A percentile compares a stretch with the other conserved stretches of the same genome.
Evolutionary conservation across 2,797 vertebrate species (phyloP).

Genomic region (Muraenolepis orangiensis): DNA sequence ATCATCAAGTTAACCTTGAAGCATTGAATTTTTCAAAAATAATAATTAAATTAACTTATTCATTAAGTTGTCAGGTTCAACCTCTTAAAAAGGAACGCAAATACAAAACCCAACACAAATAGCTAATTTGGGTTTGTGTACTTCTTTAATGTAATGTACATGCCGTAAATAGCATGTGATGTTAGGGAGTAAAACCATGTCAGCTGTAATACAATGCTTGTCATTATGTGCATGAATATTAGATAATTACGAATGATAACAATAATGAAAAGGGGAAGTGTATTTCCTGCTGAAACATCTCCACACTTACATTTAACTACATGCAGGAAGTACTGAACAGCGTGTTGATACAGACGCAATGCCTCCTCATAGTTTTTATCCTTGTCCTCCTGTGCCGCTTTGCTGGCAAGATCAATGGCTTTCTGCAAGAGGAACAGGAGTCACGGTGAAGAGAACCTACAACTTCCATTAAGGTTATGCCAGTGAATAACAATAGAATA

Average conservation of each 20-base stretch:
- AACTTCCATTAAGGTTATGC: neutral
- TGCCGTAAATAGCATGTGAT: neutral
- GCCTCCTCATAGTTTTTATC: slow-evolving; percentile 95
- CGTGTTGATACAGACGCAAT: slow-evolving; percentile 86
- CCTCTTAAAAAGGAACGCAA: too few species aligned
- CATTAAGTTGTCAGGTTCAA: neutral
- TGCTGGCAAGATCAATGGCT: slow-evolving; percentile 94
- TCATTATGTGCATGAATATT: neutral
- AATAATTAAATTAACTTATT: too few species aligned
- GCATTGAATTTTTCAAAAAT: neutral
- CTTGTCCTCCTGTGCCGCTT: slow-evolving; percentile 96
- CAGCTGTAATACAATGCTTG: neutral
- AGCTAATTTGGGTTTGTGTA: neutral
- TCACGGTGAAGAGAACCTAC: neutral
- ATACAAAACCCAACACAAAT: too few species aligned
- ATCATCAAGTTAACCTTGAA: neutral
- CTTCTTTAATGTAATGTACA: neutral
- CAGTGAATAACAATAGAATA: neutral
- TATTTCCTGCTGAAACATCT: neutral
- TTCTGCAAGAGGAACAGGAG: slow-evolving; percentile 75
- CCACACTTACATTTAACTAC: slow-evolving; percentile 90
- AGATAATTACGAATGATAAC: too few species aligned
- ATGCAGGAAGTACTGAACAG: slow-evolving; percentile 96
- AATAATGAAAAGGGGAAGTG: neutral
- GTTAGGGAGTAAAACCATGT: neutral